Evolutionary conservation across 2,113 vertebrate genomes (phyloP), one percentile per base, ranked within the genome.

Genomic region (Strix aluco): DNA sequence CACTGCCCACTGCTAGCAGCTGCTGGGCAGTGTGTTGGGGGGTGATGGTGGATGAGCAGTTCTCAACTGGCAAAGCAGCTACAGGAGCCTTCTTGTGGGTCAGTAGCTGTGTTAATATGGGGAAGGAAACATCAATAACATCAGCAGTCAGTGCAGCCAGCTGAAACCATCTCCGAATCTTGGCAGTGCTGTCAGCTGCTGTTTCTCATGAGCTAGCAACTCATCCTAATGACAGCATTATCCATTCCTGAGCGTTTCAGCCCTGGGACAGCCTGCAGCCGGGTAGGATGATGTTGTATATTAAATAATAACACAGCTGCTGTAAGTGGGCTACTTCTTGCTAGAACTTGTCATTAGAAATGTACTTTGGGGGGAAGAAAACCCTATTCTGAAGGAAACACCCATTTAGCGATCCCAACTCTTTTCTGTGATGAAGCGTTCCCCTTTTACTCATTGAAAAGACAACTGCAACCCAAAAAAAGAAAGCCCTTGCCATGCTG

Each of bases 241-340:
- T 30, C 67, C 19, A 23, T 84, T 52, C 65, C 32, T 85, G 75
- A 61, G 79, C 25, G 5, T n/a, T 54, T 83, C 38, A 44, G 81
- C 67, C 49, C n/a, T 57, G 51, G 66, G 69, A 72, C 40, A 32
- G 82, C 88, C 78, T 80, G 69, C 19, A 55, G 61, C 30, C 86
- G 88, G 55, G 40, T 29, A 16, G 44, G 86, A 80, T 90, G 49
- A 26, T 83, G 47, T 34, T 46, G 74, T 86, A 65, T 44, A 32
- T 73, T 94, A 92, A 73, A 90, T 92, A 90, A 74, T 77, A 96
- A 74, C 47, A 67, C 71, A 91, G 79, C 91, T 89, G 77, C 92
- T 88, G 55, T 61, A 92, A 91, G 91, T 2, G 21, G 63, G 59
- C 81, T 97, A 73, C 58, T 81, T 90, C 91, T 82, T 88, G 11